Conservation (phyloP, 2,888 invertebrate species). For the Pantelozetes paolii region DNA sequence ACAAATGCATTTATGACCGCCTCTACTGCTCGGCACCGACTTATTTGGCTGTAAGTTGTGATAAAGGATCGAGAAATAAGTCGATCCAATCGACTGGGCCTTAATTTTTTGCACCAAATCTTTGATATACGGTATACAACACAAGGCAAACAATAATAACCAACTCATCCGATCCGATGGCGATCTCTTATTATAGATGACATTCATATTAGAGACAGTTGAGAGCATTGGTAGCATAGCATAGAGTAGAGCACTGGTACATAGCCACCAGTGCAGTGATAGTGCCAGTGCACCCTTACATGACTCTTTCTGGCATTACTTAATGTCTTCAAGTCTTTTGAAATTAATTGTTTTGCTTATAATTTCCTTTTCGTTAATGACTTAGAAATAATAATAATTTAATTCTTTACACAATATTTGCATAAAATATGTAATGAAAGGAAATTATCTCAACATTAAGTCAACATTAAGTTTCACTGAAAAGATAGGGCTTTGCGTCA, state of each 20-base stretch:
- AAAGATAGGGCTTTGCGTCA: slow-evolving; percentile 2
- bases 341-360: slow-evolving; percentile 36
- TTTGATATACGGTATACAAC: not conserved
- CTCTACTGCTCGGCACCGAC: not conserved
- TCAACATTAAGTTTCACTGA: too few relatives aligned
- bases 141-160: not conserved
- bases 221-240: too few relatives aligned
- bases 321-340: slow-evolving; percentile 3
- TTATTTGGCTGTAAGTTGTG: slow-evolving; percentile 21
- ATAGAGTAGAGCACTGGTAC: not conserved
- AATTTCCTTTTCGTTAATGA: slow-evolving; percentile 26
- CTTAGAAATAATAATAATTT: slow-evolving; percentile 32
- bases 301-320: slow-evolving; percentile 22
- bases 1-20: slow-evolving; percentile 4
- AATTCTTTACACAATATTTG: not conserved
- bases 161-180: not conserved
- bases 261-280: not conserved
- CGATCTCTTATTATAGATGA: too few relatives aligned
- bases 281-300: not conserved
- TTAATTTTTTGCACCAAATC: slow-evolving; percentile 32
- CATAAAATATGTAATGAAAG: slow-evolving; percentile 5
- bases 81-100: slow-evolving; percentile 14
- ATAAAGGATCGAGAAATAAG: slow-evolving; percentile 27
- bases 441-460: slow-evolving; percentile 17
- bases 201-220: too few relatives aligned